These are phyloP conservation scores for Aplysina aerophoba DNA, from an alignment of 37 sponge, comb jelly and placozoan genomes.

Conservation along the genomic window DNA sequence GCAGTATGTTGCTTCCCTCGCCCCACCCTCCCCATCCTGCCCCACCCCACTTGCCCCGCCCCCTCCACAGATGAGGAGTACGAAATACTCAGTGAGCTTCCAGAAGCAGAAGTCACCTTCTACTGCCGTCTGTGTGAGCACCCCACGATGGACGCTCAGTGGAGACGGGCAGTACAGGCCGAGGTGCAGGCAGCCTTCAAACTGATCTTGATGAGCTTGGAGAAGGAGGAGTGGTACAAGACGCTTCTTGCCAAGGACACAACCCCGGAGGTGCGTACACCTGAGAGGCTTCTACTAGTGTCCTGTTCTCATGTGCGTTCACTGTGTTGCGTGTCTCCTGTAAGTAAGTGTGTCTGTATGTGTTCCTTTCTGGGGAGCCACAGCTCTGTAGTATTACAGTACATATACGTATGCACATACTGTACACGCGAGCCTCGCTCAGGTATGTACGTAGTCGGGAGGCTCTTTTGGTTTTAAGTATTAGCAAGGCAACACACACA, in stretches of 20 bases:
- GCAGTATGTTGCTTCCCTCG: background rate
- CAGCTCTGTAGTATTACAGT: no score
- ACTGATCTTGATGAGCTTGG: background rate
- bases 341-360: no score
- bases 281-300: no score
- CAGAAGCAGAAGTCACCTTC: slow-evolving; percentile 68
- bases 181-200: slow-evolving; percentile 24
- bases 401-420: no score
- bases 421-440: no score
- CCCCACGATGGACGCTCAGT: slow-evolving; percentile 25
- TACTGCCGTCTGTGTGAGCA: slow-evolving; percentile 56
- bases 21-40: background rate
- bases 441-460: no score
- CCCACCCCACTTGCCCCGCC: background rate
- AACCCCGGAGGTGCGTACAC: no score
- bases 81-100: slow-evolving; percentile 79
- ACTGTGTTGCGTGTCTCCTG: no score
- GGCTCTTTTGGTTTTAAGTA: no score
- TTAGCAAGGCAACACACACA: no score
- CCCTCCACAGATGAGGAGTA: slow-evolving; percentile 65
- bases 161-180: slow-evolving; percentile 53
- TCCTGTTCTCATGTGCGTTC: no score
- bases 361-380: no score
- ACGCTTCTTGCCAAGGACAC: background rate
- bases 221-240: slow-evolving; percentile 37